phyloP scores from a whole-genome alignment of 2,797 vertebrate genomes.

The Pitangus sulphuratus region DNA sequence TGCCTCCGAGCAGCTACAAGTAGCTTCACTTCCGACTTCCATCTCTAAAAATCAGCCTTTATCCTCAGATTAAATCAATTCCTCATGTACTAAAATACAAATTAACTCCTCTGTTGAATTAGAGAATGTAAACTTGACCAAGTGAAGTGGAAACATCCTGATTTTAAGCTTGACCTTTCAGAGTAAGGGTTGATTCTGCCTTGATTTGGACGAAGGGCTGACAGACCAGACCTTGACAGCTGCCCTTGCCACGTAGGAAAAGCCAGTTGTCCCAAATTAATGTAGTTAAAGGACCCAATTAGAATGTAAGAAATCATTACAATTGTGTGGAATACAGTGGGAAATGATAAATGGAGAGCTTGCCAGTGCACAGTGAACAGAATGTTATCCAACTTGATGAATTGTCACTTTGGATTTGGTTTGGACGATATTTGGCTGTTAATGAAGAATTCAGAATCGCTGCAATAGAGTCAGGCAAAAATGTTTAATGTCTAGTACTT shows the following conservation, averaged over 20 bases:
- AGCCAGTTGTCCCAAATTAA: background rate
- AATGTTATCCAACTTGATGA: background rate
- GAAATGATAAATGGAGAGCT: background rate
- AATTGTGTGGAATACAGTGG: background rate
- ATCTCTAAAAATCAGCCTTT: background rate
- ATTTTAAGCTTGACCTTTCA: background rate
- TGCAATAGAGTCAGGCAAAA: slow-evolving; percentile 34
- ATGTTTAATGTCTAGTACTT: slow-evolving; percentile 59
- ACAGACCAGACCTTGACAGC: background rate
- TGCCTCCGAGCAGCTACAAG: background rate
- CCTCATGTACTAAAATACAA: background rate
- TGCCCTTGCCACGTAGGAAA: background rate
- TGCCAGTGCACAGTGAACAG: background rate
- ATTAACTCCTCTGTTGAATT: background rate
- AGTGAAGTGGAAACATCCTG: background rate
- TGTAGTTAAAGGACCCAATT: background rate
- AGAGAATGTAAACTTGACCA: background rate
- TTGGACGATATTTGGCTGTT: background rate
- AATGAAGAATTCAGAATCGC: slow-evolving; percentile 41
- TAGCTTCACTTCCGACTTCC: background rate
- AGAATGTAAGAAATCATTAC: background rate
- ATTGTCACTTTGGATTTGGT: slow-evolving; percentile 63
- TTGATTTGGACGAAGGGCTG: background rate
- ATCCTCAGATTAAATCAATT: background rate
- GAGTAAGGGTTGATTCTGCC: background rate